Conservation (phyloP, 2,113 vertebrate species). For the Clarias magur region DNA sequence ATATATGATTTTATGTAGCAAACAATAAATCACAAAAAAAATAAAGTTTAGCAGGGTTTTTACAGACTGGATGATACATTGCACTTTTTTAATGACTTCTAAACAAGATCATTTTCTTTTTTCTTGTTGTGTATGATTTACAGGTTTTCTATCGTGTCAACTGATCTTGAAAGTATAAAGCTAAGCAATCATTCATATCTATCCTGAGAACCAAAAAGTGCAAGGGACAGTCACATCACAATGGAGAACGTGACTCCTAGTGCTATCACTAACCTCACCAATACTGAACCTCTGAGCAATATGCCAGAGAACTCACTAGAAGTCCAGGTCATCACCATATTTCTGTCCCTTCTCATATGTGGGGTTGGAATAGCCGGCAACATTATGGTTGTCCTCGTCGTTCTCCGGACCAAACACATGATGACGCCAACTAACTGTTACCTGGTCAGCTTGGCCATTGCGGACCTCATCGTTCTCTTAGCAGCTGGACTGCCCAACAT, state of each 20-base stretch:
- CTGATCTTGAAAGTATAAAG: not conserved
- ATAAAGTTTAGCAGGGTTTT: too few species aligned
- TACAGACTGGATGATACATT: too few species aligned
- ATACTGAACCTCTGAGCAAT: conserved; percentile 18
- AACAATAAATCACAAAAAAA: too few species aligned
- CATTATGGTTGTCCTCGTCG: conserved; percentile 52
- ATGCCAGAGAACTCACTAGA: conserved; percentile 49
- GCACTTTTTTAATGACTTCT: too few species aligned
- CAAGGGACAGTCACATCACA: not conserved
- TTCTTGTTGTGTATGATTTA: not conserved
- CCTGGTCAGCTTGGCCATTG: conserved; percentile 49
- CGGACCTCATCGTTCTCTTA: conserved; percentile 50
- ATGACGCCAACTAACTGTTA: conserved; percentile 53
- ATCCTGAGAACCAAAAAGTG: not conserved
- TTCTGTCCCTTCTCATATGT: conserved; percentile 44
- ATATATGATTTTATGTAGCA: too few species aligned
- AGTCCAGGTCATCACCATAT: conserved; percentile 46
- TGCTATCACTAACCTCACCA: conserved; percentile 32
- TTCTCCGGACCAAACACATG: conserved; percentile 51
- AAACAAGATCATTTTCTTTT: not conserved
- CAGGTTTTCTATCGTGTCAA: conserved; percentile 8
- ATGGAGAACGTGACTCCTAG: conserved; percentile 41
- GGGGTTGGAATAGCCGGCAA: conserved; percentile 50
- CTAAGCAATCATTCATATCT: not conserved
- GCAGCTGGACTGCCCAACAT: conserved; percentile 51